Base-by-base conservation (phyloP, 2,113 vertebrate species). In the Connochaetes taurinus region DNA sequence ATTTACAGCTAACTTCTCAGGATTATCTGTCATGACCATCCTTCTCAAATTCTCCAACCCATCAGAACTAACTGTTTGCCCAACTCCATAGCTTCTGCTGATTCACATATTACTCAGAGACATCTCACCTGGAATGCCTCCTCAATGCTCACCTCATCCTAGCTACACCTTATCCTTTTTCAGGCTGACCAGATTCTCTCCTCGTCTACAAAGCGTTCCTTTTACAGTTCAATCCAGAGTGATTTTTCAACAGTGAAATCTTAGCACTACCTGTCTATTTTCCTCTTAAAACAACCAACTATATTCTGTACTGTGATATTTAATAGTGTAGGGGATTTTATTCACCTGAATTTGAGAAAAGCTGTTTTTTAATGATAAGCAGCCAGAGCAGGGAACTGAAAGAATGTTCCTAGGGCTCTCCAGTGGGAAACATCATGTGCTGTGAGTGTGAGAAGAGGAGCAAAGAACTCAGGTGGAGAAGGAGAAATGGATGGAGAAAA, bases 311-410 rank as follows among this genome's bases (percentile, higher is more conserved):
- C 27, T 64, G 43, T 29, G 57, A 81, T 50, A 53, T 36, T 74
- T 83, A 78, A 43, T n/a, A 78, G 64, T 84, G 33, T 74, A 17
- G 74, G 17, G 64, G 33, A 81, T 40, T 91, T 85, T 53, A 91
- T 45, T 33, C 15, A 76, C 50, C 47, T 45, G 40, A 85, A 84
- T 91, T 88, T 82, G 57, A 95, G 43, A 83, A 90, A 17, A 97
- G 5, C 10, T 71, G 11, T 45, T 90, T 36, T 93, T 58, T 80
- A 31, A 55, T 74, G 19, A 76, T 40, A 58, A 88, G 23, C 47
- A 82, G 29, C 47, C 27, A 47, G 11, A 90, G 6, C 33, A 45
- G 13, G 13, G 14, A 57, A 40, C 29, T 64, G 10, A 58, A 90
- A 53, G n/a, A 36, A 64, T 1, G 0, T 83, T 17, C 19, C 2